These are phyloP conservation scores for Phalacrocorax pelagicus DNA, from an alignment of 2,113 vertebrate species.

Conservation along the genomic window DNA sequence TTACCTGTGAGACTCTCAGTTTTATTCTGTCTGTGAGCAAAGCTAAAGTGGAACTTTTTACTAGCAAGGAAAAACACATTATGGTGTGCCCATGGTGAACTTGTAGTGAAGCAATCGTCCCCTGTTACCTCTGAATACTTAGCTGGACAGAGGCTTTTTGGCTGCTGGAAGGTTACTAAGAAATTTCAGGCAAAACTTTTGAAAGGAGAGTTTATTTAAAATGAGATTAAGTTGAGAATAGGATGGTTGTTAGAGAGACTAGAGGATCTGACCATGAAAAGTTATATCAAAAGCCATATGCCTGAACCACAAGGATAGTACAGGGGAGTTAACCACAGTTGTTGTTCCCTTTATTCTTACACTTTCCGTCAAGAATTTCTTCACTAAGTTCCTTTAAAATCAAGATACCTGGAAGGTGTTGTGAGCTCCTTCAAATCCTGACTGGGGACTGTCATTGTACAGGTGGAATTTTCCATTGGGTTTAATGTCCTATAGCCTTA, in stretches of 20 bases:
- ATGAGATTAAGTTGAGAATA: not conserved
- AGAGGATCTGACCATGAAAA: not conserved
- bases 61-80: not conserved
- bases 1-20: not conserved
- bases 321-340: too few relatives aligned
- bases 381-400: not conserved
- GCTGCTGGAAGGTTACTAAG: not conserved
- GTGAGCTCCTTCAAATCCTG: not conserved
- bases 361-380: not conserved
- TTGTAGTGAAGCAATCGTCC: not conserved
- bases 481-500: not conserved
- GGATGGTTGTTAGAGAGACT: not conserved
- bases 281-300: not conserved
- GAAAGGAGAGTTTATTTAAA: not conserved
- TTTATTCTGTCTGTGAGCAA: not conserved
- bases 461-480: not conserved
- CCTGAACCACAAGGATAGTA: not conserved
- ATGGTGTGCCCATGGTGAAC: not conserved
- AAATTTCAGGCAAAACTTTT: not conserved
- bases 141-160: not conserved
- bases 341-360: not conserved
- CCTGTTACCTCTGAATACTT: not conserved
- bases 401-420: not conserved
- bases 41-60: not conserved
- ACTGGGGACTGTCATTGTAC: not conserved